Conservation (phyloP, 2,113 vertebrate genomes). For the Urocitellus parryii region DNA sequence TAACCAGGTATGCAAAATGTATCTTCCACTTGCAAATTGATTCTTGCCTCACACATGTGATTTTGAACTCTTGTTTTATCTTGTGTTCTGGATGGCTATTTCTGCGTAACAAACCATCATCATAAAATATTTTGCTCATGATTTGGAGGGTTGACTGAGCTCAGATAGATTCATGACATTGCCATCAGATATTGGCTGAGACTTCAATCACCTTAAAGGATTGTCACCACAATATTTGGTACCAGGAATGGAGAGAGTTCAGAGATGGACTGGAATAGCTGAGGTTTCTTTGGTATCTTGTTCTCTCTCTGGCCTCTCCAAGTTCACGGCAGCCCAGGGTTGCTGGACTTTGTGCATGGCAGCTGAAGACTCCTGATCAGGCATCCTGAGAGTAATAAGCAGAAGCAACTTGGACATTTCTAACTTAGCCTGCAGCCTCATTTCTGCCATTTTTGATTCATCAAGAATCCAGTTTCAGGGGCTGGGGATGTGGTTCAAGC, state of each 20-base stretch:
- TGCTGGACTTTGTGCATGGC: background rate
- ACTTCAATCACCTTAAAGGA: background rate
- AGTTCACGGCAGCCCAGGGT: no score
- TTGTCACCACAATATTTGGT: background rate
- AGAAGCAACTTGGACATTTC: background rate
- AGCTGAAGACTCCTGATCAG: background rate
- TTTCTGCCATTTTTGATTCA: background rate
- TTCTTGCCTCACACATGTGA: background rate
- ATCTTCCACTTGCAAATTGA: background rate
- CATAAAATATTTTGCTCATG: background rate
- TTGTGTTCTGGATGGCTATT: background rate
- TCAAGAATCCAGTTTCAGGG: background rate
- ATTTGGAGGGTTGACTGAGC: background rate
- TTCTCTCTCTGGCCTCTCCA: background rate
- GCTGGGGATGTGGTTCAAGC: no score
- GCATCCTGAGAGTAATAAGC: background rate
- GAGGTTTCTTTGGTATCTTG: background rate
- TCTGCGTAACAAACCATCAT: background rate
- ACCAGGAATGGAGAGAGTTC: no score
- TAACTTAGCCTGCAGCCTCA: background rate
- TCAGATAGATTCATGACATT: background rate
- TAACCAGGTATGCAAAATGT: background rate
- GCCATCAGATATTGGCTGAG: background rate
- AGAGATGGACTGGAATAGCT: background rate
- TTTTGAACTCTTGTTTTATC: background rate